Conservation (phyloP, 2,888 invertebrate genomes). For the Arenicola marina region DNA sequence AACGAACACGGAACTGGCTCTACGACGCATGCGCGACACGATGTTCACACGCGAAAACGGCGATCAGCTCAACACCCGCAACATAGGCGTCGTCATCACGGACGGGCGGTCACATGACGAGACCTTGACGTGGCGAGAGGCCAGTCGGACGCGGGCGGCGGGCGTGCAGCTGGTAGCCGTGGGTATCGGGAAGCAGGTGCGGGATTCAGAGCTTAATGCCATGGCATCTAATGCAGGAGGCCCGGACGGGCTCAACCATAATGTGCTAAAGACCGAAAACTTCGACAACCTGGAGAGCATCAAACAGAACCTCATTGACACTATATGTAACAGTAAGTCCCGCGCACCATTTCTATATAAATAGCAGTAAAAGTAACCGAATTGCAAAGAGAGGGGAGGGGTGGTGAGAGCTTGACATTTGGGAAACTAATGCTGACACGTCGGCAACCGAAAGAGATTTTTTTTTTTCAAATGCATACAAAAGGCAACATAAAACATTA, state of each 20-base stretch:
- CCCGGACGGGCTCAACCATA: too few relatives aligned
- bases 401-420: too few relatives aligned
- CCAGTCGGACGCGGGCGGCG: too few relatives aligned
- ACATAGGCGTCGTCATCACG: constrained; percentile 10
- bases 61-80: constrained; percentile 3
- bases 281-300: background rate
- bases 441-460: too few relatives aligned
- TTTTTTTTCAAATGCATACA: too few relatives aligned
- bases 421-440: too few relatives aligned
- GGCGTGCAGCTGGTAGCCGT: background rate
- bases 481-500: too few relatives aligned
- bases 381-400: too few relatives aligned
- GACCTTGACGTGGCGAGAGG: background rate
- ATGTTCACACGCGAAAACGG: constrained; percentile 8
- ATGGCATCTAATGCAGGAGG: constrained; percentile 1
- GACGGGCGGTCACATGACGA: constrained; percentile 11
- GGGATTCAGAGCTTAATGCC: constrained; percentile 2
- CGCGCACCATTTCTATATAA: too few relatives aligned
- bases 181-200: constrained; percentile 2
- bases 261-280: background rate
- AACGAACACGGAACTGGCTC: constrained; percentile 3
- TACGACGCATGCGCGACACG: background rate
- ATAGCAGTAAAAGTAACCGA: too few relatives aligned
- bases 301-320: background rate
- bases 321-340: background rate